phyloP scores from a whole-genome alignment of 2,113 vertebrate genomes.

The Varanus salvator region DNA sequence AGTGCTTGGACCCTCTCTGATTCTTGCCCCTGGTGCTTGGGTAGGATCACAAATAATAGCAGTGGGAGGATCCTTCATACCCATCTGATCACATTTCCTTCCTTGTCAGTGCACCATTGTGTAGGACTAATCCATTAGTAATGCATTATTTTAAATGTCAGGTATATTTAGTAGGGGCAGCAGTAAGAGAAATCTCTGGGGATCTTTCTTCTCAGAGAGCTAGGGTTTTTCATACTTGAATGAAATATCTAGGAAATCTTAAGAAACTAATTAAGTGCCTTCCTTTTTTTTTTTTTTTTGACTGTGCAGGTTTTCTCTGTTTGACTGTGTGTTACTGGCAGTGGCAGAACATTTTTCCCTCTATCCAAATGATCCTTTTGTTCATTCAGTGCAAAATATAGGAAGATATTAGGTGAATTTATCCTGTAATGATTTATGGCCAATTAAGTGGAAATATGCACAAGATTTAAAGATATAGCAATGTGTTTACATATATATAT shows the following conservation, averaged over 20 bases:
- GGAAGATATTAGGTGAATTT: not conserved
- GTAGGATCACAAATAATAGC: not conserved
- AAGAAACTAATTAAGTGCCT: not conserved
- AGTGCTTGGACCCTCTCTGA: not conserved
- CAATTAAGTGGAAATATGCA: not conserved
- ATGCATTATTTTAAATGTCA: not conserved
- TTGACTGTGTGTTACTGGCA: slow-evolving; percentile 16
- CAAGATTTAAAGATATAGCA: not conserved
- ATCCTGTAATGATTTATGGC: not conserved
- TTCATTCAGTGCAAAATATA: not conserved
- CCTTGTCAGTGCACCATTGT: not conserved
- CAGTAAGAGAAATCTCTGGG: not conserved
- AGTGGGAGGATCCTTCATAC: not conserved
- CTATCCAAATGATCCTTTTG: not conserved
- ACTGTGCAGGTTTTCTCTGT: not conserved
- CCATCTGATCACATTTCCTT: not conserved
- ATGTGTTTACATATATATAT: not conserved
- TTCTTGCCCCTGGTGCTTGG: not conserved
- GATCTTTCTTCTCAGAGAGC: slow-evolving; percentile 14
- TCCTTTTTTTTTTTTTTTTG: not conserved
- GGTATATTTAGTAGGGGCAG: not conserved
- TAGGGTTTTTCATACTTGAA: not conserved
- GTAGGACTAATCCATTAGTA: not conserved
- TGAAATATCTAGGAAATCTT: not conserved
- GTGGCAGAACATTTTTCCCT: not conserved